phyloP scores from a whole-genome alignment of 1,140 invertebrate genomes.

The Drosophila prosaltans region DNA sequence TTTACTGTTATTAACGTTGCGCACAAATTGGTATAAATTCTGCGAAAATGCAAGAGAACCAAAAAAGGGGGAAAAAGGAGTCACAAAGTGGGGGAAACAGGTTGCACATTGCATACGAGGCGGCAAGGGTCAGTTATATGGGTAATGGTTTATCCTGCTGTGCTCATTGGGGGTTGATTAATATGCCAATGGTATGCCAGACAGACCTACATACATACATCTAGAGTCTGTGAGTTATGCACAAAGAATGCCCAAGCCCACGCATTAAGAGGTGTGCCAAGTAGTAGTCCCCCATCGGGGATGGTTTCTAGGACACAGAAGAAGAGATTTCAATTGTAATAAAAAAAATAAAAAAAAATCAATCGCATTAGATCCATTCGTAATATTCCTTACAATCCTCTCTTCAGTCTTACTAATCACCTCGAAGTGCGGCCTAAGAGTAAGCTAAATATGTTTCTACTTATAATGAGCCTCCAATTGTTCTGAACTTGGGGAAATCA shows the following conservation, averaged over 20 bases:
- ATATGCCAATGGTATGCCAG: slow-evolving; percentile 38
- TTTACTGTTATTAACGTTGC: slow-evolving; percentile 72
- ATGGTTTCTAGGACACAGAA: slow-evolving; percentile 8
- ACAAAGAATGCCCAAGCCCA: slow-evolving; percentile 14
- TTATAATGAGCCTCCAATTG: too few species aligned
- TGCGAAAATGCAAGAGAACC: slow-evolving; percentile 61
- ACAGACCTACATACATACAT: slow-evolving; percentile 15
- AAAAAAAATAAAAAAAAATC: not conserved
- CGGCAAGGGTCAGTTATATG: slow-evolving; percentile 24
- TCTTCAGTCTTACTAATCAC: not conserved
- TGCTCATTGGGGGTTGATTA: slow-evolving; percentile 33
- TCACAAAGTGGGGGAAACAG: slow-evolving; percentile 11
- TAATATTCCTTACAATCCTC: not conserved
- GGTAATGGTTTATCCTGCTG: slow-evolving; percentile 37
- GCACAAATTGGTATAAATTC: slow-evolving; percentile 78
- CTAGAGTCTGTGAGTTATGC: slow-evolving; percentile 26
- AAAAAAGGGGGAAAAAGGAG: slow-evolving; percentile 4
- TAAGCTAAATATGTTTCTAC: not conserved
- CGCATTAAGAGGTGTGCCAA: slow-evolving; percentile 27
- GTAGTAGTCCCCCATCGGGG: slow-evolving; percentile 26
- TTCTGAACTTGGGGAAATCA: too few species aligned
- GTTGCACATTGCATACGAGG: slow-evolving; percentile 39
- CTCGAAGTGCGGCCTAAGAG: not conserved
- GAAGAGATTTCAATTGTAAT: not conserved
- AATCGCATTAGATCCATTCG: slow-evolving; percentile 1